phyloP scores from a whole-genome alignment of 2,888 invertebrate genomes.

The Drosophila villosipedis region DNA sequence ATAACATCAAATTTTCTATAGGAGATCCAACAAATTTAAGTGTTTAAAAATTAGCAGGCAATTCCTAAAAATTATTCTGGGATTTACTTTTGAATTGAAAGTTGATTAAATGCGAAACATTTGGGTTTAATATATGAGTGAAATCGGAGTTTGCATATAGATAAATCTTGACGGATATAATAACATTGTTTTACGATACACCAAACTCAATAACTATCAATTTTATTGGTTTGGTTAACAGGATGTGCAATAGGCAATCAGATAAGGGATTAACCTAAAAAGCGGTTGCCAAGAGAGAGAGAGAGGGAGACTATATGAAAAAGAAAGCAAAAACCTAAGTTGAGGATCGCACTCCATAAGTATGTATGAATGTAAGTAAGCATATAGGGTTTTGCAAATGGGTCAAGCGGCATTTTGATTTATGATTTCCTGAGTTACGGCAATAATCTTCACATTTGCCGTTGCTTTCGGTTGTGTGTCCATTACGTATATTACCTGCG shows the following conservation, averaged over 20 bases:
- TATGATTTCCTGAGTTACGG: slow-evolving; percentile 48
- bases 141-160: neutral
- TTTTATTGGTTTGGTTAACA: slow-evolving; percentile 21
- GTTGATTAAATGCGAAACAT: neutral
- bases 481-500: slow-evolving; percentile 25
- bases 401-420: slow-evolving; percentile 52
- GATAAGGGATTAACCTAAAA: slow-evolving; percentile 36
- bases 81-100: neutral
- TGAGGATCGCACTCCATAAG: slow-evolving; percentile 16
- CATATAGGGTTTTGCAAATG: slow-evolving; percentile 37
- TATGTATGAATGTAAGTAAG: slow-evolving; percentile 5
- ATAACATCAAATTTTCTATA: neutral
- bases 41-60: neutral
- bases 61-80: neutral
- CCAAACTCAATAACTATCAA: slow-evolving; percentile 1
- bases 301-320: slow-evolving; percentile 5
- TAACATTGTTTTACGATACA: slow-evolving; percentile 8
- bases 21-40: neutral
- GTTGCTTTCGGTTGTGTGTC: slow-evolving; percentile 5
- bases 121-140: neutral
- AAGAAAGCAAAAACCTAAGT: slow-evolving; percentile 33
- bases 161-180: neutral
- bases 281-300: slow-evolving; percentile 3
- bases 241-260: slow-evolving; percentile 46
- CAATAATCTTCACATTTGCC: slow-evolving; percentile 28